Conservation (phyloP, 2,113 vertebrate genomes). For the Apaloderma vittatum region DNA sequence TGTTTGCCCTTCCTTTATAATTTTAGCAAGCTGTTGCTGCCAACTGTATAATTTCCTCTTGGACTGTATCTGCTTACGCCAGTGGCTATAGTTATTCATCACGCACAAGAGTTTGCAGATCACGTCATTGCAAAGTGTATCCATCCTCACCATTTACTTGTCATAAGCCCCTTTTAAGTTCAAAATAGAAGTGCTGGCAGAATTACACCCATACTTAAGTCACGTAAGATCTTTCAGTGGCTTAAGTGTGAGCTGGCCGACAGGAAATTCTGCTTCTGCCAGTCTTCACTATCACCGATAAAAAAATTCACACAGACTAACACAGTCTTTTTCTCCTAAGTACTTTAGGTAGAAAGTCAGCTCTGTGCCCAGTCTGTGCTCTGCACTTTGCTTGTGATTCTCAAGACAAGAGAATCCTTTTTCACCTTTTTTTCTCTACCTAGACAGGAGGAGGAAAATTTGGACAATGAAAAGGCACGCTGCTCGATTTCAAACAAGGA, state of each 20-base stretch:
- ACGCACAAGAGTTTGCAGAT: conserved; percentile 18
- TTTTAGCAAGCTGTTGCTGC: conserved; percentile 74
- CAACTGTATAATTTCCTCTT: conserved; percentile 82
- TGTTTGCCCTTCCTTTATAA: conserved; percentile 75
- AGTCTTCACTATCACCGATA: neutral
- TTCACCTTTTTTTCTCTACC: neutral
- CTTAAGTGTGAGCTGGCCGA: neutral
- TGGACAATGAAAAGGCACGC: neutral
- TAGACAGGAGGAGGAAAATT: neutral
- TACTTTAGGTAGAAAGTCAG: neutral
- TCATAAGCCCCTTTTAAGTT: conserved; percentile 33
- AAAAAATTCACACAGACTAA: rapidly evolving
- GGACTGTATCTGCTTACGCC: conserved; percentile 76
- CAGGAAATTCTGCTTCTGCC: neutral
- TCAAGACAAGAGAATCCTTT: neutral
- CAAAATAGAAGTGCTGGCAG: conserved; percentile 37
- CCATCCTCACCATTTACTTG: conserved; percentile 50
- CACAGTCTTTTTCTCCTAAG: neutral
- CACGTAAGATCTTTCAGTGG: neutral
- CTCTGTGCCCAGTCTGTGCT: neutral
- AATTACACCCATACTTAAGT: neutral
- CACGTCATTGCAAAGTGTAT: neutral
- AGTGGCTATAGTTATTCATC: conserved; percentile 76
- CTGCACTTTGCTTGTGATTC: neutral
- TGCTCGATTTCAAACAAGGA: neutral